Evolutionary conservation across 2,888 invertebrate species (phyloP).

Genomic region (Meteorus colon): DNA sequence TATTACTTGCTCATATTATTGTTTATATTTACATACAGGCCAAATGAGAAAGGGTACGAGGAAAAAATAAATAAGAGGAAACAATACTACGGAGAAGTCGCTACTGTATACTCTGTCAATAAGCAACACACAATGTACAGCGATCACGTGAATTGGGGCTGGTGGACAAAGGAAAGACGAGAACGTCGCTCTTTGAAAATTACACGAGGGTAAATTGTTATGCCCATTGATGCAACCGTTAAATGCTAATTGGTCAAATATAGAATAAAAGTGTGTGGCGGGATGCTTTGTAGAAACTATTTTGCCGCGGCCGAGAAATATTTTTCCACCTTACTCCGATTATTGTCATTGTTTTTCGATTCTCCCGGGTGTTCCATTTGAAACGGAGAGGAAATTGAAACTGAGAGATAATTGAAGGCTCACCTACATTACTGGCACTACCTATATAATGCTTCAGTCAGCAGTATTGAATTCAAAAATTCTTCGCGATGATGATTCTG

Average conservation of each 20-base stretch:
- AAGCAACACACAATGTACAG: constrained; percentile 3
- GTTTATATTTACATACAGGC: too few relatives aligned
- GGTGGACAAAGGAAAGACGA: constrained; percentile 29
- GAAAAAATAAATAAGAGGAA: constrained; percentile 1
- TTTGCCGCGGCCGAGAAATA: constrained; percentile 6
- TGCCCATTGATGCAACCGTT: constrained; percentile 4
- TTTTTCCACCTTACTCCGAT: background rate
- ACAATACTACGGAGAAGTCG: background rate
- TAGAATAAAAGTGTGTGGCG: constrained; percentile 5
- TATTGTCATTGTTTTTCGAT: constrained; percentile 21
- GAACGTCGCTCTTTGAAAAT: constrained; percentile 27
- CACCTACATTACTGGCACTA: background rate
- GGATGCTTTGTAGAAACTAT: constrained; percentile 3
- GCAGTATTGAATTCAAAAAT: background rate
- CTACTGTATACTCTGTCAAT: background rate
- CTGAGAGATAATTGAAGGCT: constrained; percentile 1
- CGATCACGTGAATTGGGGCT: constrained; percentile 30
- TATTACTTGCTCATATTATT: too few relatives aligned
- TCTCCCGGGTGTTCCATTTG: constrained; percentile 23
- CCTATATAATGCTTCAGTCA: background rate
- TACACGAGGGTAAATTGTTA: constrained; percentile 38
- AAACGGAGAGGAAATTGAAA: constrained; percentile 7
- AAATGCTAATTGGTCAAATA: background rate
- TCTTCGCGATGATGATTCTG: background rate
- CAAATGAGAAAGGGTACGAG: constrained; percentile 2